phyloP scores from a whole-genome alignment of 2,113 vertebrate genomes.

The Mormyrus iriodes region DNA sequence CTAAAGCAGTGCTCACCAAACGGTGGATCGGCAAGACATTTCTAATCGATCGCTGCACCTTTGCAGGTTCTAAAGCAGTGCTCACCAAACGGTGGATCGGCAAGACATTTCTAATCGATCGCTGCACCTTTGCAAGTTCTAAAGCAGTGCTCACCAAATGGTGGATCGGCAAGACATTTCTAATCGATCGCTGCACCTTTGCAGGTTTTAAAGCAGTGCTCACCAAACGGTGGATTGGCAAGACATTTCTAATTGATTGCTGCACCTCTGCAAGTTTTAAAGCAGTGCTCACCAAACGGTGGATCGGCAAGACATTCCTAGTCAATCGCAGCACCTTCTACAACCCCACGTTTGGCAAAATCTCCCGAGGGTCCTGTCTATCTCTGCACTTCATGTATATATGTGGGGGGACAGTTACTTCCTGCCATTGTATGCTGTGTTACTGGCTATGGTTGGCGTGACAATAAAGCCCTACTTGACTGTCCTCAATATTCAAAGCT shows the following conservation, averaged over 20 bases:
- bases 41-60: not conserved
- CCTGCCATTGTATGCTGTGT: too few relatives aligned
- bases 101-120: too few relatives aligned
- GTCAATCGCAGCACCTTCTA: not conserved
- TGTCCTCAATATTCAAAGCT: too few relatives aligned
- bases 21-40: not conserved
- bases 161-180: not conserved
- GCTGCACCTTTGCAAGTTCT: not conserved
- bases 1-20: not conserved
- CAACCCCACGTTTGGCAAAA: not conserved
- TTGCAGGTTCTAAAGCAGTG: not conserved
- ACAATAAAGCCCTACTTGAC: not conserved
- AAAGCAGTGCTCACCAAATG: not conserved
- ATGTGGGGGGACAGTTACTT: not conserved
- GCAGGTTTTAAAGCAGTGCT: not conserved
- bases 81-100: too few relatives aligned
- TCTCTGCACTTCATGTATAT: not conserved
- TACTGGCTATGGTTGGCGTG: not conserved
- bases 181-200: not conserved
- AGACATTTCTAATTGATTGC: not conserved
- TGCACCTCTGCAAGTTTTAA: not conserved
- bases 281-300: too few relatives aligned
- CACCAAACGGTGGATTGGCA: too few relatives aligned
- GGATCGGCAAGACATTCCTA: too few relatives aligned
- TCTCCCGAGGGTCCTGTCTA: not conserved